Percentiles rank a stretch among this genome's conserved stretches.
These are phyloP conservation scores for Varroa destructor DNA, from an alignment of 1,140 invertebrate genomes.

Conservation along the genomic window DNA sequence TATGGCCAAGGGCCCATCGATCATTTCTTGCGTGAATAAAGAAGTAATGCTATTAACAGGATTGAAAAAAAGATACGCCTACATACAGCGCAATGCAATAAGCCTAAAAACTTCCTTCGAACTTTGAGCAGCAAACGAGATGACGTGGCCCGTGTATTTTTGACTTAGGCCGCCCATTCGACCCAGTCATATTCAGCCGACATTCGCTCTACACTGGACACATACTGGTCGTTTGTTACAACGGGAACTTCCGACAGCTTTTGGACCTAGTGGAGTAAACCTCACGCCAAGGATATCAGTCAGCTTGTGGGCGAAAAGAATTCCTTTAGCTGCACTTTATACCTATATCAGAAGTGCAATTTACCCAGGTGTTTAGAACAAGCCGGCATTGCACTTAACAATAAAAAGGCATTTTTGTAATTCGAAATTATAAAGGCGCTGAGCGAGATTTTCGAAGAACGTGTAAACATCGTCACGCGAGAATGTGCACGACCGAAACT, in stretches of 20 bases:
- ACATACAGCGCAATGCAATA: too few species aligned
- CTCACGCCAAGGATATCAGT: constrained; percentile 32
- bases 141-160: constrained; percentile 31
- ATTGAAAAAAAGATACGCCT: too few species aligned
- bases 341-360: constrained; percentile 26
- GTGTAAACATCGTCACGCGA: constrained; percentile 29
- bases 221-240: constrained; percentile 30
- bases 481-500: constrained; percentile 25
- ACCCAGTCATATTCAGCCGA: constrained; percentile 20
- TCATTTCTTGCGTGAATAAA: too few species aligned
- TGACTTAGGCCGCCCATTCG: constrained; percentile 26
- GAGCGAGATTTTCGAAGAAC: constrained; percentile 15
- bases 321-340: constrained; percentile 32
- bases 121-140: constrained; percentile 30
- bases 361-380: constrained; percentile 28
- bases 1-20: too few species aligned
- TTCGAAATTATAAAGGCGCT: constrained; percentile 27
- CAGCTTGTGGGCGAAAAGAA: constrained; percentile 31
- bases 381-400: constrained; percentile 28
- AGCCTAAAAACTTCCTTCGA: constrained; percentile 31
- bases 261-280: constrained; percentile 34
- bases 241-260: constrained; percentile 30
- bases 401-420: constrained; percentile 25
- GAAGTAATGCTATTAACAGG: too few species aligned
- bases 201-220: constrained; percentile 29